These are phyloP conservation scores for Rhinolophus sinicus DNA, from an alignment of 2,113 vertebrate species.

Conservation along the genomic window DNA sequence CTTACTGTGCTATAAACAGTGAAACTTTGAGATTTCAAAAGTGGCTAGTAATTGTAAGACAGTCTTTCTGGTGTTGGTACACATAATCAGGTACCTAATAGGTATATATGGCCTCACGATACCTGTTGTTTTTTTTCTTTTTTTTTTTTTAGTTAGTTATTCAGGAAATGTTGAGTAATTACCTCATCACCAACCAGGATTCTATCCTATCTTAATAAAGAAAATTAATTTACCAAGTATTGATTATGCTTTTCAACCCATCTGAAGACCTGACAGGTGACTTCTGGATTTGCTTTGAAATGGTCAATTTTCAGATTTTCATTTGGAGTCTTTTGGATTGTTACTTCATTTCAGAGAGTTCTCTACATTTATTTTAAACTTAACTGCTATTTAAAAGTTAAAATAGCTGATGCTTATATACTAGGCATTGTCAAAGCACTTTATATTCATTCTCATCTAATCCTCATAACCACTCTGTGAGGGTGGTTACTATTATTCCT, in stretches of 20 bases:
- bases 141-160: not conserved
- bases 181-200: constrained; percentile 14
- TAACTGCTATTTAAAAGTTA: constrained; percentile 7
- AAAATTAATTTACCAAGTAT: constrained; percentile 2
- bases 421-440: not conserved
- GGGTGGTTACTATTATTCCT: not conserved
- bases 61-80: not conserved
- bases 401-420: not conserved
- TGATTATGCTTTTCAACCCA: not conserved
- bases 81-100: not conserved
- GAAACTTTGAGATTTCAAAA: constrained; percentile 35
- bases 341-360: constrained; percentile 30
- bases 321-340: constrained; percentile 27
- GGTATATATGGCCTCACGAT: not conserved
- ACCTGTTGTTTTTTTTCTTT: not conserved
- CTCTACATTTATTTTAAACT: constrained; percentile 31
- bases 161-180: constrained; percentile 6
- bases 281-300: constrained; percentile 56
- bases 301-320: not conserved
- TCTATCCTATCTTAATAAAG: not conserved
- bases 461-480: not conserved
- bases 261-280: constrained; percentile 36
- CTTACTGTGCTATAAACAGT: constrained; percentile 9
- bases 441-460: constrained; percentile 7
- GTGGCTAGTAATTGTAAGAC: not conserved